Percentiles rank a stretch among this genome's conserved stretches.
Conservation (phyloP, 2,113 vertebrate genomes). For the Bubalus kerabau region DNA sequence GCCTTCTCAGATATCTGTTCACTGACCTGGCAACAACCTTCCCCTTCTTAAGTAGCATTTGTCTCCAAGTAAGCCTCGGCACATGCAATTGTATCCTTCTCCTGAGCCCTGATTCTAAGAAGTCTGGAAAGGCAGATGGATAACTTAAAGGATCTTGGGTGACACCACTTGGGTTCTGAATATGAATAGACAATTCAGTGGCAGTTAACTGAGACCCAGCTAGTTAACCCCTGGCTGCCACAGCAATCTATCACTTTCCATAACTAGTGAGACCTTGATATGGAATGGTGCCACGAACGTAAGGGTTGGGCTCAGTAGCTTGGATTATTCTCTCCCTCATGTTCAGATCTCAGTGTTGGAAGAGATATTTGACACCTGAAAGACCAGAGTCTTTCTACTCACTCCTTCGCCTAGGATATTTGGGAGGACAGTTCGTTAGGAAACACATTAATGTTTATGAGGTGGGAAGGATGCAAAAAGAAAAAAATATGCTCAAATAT, state of each 20-base stretch:
- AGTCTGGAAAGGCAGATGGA: not conserved
- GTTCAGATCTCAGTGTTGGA: not conserved
- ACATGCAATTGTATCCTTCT: not conserved
- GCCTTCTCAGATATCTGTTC: slow-evolving; percentile 40
- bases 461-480: not conserved
- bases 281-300: not conserved
- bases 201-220: not conserved
- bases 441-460: not conserved
- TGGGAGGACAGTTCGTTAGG: not conserved
- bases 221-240: not conserved
- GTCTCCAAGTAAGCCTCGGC: not conserved
- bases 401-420: not conserved
- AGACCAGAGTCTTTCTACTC: not conserved
- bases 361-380: not conserved
- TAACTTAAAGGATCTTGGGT: not conserved
- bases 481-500: not conserved
- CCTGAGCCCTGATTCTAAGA: not conserved
- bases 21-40: not conserved
- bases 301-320: not conserved
- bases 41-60: not conserved
- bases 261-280: not conserved
- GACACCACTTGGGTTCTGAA: not conserved
- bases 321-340: not conserved
- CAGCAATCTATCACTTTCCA: not conserved
- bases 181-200: not conserved